Evolutionary conservation across 2,888 invertebrate genomes (phyloP).

Genomic region (Pogonocherus hispidulus): DNA sequence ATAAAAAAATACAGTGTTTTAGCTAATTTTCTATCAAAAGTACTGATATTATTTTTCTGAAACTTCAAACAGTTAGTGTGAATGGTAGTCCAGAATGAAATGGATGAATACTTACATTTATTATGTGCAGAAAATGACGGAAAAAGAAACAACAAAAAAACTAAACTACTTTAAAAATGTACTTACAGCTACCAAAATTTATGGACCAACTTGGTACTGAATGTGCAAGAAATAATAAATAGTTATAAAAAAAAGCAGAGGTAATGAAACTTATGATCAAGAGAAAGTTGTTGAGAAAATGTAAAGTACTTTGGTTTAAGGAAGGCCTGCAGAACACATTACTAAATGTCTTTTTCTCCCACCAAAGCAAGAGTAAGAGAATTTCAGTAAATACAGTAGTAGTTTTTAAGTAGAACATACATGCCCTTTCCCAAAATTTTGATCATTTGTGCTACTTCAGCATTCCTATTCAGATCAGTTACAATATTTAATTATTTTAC

Average conservation of each 20-base stretch:
- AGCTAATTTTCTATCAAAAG: no score
- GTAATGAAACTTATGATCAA: conserved; percentile 9
- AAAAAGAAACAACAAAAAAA: conserved; percentile 27
- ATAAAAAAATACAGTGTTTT: no score
- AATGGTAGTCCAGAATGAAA: neutral
- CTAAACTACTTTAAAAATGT: conserved; percentile 30
- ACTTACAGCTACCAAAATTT: conserved; percentile 36
- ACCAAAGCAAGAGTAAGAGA: neutral
- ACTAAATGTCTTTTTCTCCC: neutral
- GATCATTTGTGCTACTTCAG: no score
- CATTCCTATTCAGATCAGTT: no score
- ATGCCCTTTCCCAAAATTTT: neutral
- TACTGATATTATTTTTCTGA: no score
- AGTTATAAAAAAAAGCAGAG: conserved; percentile 5
- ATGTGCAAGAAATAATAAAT: conserved; percentile 19
- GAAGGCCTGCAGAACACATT: neutral
- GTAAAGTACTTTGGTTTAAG: neutral
- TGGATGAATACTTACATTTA: conserved; percentile 33
- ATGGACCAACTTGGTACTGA: conserved; percentile 30
- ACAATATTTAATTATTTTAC: no score
- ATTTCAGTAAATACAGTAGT: neutral
- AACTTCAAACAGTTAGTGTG: neutral
- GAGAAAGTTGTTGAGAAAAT: neutral
- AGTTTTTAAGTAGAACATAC: neutral
- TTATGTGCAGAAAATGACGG: conserved; percentile 28